Base-by-base conservation (phyloP, 1,140 invertebrate genomes). In the Drosophila carrolli region DNA sequence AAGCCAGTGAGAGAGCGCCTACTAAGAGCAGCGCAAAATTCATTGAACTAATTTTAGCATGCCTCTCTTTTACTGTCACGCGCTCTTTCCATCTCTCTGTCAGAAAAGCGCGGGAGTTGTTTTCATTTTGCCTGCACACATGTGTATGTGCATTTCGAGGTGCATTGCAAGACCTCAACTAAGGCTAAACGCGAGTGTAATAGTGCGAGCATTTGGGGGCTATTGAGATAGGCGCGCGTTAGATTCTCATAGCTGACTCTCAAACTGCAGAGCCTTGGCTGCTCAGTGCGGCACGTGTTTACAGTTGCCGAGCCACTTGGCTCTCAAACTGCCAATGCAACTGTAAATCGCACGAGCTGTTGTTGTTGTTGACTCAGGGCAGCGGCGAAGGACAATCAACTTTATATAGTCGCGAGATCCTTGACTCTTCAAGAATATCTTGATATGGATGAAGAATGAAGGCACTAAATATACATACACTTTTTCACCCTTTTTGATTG, bases 131-230 rank as follows among this genome's bases (percentile, higher is more conserved):
- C 68, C 75, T 23, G 71, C 68, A 43, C 68, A 66, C 59, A 57
- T 85, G 85, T 80, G 58, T 85, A 80, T 65, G 75, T 89, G 59
- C 54, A 76, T 85, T 84, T 89, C 85, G 85, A 89, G 84, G 84
- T 90, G 85, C 84, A 90, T 81, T 83, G 85, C 85, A 81, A 88
- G 84, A 88, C 84, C 84, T 88, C 84, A 84, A 89, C 85, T 89
- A 89, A 88, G 84, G 84, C 84, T 89, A 89, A 83, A 89, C 57
- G 53, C 46, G 13, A 47, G 46, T 77, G 57, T 48, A 59, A 54
- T 61, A 60, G 66, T 78, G 58, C 43, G 75, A 10, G 72, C 84
- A 77, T 86, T 86, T 86, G 83, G 83, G 83, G 83, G 83, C 84
- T 86, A 86, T 86, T 88, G 84, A 83, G 83, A 86, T 86, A 83